Evolutionary conservation across 2,888 invertebrate genomes (phyloP).

Genomic region (Gisinianus flammeolus): DNA sequence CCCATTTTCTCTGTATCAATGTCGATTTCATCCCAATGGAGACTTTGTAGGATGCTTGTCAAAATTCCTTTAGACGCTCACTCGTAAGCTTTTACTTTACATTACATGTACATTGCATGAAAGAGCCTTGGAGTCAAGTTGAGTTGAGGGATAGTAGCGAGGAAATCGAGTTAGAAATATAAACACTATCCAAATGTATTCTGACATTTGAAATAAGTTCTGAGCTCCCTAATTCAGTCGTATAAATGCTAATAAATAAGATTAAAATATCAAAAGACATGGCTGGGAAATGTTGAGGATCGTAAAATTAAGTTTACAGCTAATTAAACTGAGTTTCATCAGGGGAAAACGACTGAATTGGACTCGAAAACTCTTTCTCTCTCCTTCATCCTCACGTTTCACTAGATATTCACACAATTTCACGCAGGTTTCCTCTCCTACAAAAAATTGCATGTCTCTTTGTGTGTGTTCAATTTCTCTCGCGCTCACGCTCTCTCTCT

Average conservation of each 20-base stretch:
- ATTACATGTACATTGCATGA: too few relatives aligned
- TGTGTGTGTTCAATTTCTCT: background rate
- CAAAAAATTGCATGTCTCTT: too few relatives aligned
- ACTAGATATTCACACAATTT: too few relatives aligned
- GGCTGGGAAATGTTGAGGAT: conserved; percentile 1
- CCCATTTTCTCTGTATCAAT: too few relatives aligned
- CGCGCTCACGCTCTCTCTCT: background rate
- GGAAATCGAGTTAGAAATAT: background rate
- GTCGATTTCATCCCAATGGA: too few relatives aligned
- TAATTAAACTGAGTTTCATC: conserved; percentile 28
- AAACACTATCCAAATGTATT: background rate
- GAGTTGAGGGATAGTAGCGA: background rate
- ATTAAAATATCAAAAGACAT: conserved; percentile 13
- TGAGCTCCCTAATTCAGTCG: conserved; percentile 2
- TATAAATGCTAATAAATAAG: conserved; percentile 16
- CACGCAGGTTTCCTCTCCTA: too few relatives aligned
- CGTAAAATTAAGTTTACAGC: conserved; percentile 37
- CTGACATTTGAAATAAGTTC: conserved; percentile 2
- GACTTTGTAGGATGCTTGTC: too few relatives aligned
- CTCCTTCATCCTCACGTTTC: background rate
- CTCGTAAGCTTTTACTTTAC: too few relatives aligned
- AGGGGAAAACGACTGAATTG: background rate
- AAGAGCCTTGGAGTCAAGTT: background rate
- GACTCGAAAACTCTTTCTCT: background rate
- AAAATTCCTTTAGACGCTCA: too few relatives aligned